phyloP scores from a whole-genome alignment of 1,140 invertebrate genomes.

The Physella acuta region DNA sequence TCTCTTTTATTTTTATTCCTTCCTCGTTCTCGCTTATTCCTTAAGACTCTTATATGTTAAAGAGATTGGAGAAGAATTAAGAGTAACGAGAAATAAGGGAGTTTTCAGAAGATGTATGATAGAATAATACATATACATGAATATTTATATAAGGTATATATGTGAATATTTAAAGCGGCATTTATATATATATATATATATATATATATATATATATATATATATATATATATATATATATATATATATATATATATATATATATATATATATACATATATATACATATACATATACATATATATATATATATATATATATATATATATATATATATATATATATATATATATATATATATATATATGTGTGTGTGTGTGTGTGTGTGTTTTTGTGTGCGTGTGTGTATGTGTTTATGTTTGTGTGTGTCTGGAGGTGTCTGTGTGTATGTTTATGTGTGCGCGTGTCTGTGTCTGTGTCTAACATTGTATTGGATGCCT shows the following conservation, averaged over 20 bases:
- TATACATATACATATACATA: not conserved
- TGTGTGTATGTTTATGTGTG: slow-evolving; percentile 3
- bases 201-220: not conserved
- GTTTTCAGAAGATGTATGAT: no score
- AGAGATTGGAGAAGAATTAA: no score
- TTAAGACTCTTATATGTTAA: no score
- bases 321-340: not conserved
- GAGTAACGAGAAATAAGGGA: no score
- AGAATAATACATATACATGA: not conserved
- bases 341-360: not conserved
- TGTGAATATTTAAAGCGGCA: no score
- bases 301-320: not conserved
- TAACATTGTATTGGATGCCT: no score
- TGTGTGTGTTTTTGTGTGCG: not conserved
- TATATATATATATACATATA: not conserved
- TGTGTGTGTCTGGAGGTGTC: not conserved
- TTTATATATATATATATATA: not conserved
- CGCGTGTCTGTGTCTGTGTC: not conserved
- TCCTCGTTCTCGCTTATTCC: no score
- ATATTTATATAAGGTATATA: not conserved
- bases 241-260: not conserved
- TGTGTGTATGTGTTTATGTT: not conserved
- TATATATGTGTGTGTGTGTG: slow-evolving; percentile 1
- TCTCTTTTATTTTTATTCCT: no score
- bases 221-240: not conserved